Evolutionary conservation across 2,888 invertebrate genomes (phyloP), one percentile per base, ranked within the genome.

Genomic region (Cheilosia pagana): DNA sequence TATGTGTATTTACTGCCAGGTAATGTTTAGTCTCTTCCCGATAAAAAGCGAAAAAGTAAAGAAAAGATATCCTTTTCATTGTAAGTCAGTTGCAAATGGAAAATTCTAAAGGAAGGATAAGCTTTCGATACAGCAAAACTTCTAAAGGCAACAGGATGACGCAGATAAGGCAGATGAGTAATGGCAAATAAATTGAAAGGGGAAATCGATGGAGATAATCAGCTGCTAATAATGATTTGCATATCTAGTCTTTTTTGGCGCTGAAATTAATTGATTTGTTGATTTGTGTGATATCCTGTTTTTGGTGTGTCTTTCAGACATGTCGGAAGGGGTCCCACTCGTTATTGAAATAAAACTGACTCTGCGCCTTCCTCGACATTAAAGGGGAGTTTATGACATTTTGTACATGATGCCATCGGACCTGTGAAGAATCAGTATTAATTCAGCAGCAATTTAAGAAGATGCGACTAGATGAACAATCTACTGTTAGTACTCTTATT

Each of bases 111-210:
- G 48, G 12, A n/a, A 23, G 55, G 43, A 55, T 21, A 8, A 28
- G 25, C 21, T 39, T 60, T 4, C n/a, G n/a, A 31, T 45, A 16
- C 1, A n/a, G 14, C n/a, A 16, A 62, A 31, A 28, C 4, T 0
- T n/a, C 4, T 25, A 16, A 39, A 14, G 59, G 39, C 21, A 59
- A 43, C 16, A 14, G 57, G 48, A 41, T 2, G 39, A 23, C 28
- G 28, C 28, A 28, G 28, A 8, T 43, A 12, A 12, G 12, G 39
- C 50, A 23, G 59, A 79, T 72, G 43, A 79, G 74, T 74, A 78
- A 78, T 71, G 63, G 43, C 79, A 72, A 65, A 52, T 52, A 79
- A 72, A 79, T 72, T 72, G 72, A 72, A 67, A 72, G 53, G n/a
- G 43, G 35, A 65, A 43, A 52, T 79, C 43, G 50, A 43, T 28